phyloP scores from a whole-genome alignment of 2,113 vertebrate genomes.

The Madoqua kirkii region DNA sequence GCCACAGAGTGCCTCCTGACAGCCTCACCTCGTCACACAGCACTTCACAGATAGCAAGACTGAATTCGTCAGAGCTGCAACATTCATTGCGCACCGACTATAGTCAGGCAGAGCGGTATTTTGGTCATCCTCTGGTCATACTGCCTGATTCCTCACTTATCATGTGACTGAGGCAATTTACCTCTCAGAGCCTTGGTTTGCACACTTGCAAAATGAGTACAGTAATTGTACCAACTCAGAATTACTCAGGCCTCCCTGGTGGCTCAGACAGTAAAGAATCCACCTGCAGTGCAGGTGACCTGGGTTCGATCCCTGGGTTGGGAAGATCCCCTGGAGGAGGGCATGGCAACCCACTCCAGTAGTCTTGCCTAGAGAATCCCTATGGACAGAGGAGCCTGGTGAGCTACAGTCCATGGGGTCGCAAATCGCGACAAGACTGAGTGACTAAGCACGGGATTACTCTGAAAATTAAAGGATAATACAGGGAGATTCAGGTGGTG shows the following conservation, averaged over 20 bases:
- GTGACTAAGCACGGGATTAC: not conserved
- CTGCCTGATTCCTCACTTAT: not conserved
- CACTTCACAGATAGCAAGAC: not conserved
- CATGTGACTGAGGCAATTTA: not conserved
- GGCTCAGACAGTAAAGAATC: not conserved
- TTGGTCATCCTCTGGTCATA: not conserved
- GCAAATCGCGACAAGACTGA: not conserved
- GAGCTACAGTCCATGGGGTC: not conserved
- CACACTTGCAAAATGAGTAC: not conserved
- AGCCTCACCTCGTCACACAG: no score
- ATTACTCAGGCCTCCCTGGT: not conserved
- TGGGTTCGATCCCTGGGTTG: not conserved
- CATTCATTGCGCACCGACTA: not conserved
- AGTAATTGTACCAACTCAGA: not conserved
- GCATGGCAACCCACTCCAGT: not conserved
- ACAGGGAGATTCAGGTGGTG: not conserved
- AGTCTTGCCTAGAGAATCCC: not conserved
- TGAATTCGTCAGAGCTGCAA: not conserved
- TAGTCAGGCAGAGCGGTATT: not conserved
- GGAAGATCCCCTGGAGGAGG: not conserved
- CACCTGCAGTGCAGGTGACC: not conserved
- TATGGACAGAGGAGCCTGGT: not conserved
- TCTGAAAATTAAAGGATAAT: not conserved
- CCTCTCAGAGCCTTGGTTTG: not conserved
- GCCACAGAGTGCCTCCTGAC: not conserved